phyloP scores from a whole-genome alignment of 2,113 vertebrate genomes.

The Nematolebias whitei region DNA sequence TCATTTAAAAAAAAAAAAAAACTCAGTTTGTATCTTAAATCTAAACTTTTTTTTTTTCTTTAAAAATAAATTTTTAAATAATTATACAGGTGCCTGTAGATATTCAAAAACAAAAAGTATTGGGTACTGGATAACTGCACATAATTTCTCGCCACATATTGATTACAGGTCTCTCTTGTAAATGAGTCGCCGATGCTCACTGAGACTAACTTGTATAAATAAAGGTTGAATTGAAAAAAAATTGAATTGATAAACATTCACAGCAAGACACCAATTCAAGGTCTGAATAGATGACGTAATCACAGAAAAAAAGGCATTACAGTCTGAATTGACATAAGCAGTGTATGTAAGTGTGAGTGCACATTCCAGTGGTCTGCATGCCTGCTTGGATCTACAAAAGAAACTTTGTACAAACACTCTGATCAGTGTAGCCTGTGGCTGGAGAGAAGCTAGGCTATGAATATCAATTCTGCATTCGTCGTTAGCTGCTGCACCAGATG shows the following conservation, averaged over 20 bases:
- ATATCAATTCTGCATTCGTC: constrained; percentile 71
- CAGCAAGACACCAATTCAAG: constrained; percentile 37
- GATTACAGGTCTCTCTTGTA: too few species aligned
- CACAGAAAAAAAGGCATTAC: constrained; percentile 64
- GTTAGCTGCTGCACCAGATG: constrained; percentile 41
- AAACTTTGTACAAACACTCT: constrained; percentile 68
- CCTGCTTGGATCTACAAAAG: constrained; percentile 65
- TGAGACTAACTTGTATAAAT: too few species aligned
- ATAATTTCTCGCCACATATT: too few species aligned
- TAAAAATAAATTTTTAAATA: constrained; percentile 1
- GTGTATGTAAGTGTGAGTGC: background rate
- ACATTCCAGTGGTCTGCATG: constrained; percentile 37
- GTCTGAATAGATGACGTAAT: constrained; percentile 37
- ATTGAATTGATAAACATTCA: constrained; percentile 22
- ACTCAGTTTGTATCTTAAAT: too few species aligned
- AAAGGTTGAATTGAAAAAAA: too few species aligned
- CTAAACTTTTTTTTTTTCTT: background rate
- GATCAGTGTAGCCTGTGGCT: constrained; percentile 64
- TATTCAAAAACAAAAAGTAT: constrained; percentile 11
- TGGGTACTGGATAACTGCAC: too few species aligned
- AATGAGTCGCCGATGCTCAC: too few species aligned
- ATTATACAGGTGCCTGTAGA: background rate
- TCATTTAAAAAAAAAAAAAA: too few species aligned
- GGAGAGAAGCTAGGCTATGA: constrained; percentile 62
- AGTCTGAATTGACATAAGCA: constrained; percentile 28